Evolutionary conservation across 2,797 vertebrate genomes (phyloP).

Genomic region (Spizella passerina): DNA sequence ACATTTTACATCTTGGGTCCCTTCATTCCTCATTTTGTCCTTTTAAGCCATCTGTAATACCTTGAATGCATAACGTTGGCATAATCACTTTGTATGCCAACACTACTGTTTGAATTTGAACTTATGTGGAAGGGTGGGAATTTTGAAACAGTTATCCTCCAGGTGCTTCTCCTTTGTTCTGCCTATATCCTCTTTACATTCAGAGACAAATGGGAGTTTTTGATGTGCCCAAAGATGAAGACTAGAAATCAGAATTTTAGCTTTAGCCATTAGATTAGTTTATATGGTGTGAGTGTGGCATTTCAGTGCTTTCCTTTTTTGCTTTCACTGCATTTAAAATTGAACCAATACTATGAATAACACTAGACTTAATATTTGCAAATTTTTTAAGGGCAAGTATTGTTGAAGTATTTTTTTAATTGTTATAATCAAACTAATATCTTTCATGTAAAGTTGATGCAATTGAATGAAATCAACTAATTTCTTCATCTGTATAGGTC

Average conservation of each 20-base stretch:
- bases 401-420: neutral
- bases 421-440: neutral
- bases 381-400: neutral
- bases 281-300: neutral
- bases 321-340: neutral
- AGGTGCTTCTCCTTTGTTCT: neutral
- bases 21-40: neutral
- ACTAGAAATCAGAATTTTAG: neutral
- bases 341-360: neutral
- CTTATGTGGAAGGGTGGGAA: neutral
- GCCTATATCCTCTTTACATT: neutral
- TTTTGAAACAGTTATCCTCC: neutral
- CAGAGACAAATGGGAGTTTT: neutral
- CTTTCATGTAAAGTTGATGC: neutral
- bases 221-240: neutral
- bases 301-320: neutral
- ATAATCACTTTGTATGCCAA: neutral
- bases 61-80: neutral
- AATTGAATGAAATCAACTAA: neutral
- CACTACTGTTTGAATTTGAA: neutral
- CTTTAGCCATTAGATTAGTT: neutral
- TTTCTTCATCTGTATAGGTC: constrained; percentile 72
- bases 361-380: neutral
- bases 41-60: neutral
- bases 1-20: neutral